Conservation (phyloP, 2,797 vertebrate genomes). For the Anomalospiza imberbis region DNA sequence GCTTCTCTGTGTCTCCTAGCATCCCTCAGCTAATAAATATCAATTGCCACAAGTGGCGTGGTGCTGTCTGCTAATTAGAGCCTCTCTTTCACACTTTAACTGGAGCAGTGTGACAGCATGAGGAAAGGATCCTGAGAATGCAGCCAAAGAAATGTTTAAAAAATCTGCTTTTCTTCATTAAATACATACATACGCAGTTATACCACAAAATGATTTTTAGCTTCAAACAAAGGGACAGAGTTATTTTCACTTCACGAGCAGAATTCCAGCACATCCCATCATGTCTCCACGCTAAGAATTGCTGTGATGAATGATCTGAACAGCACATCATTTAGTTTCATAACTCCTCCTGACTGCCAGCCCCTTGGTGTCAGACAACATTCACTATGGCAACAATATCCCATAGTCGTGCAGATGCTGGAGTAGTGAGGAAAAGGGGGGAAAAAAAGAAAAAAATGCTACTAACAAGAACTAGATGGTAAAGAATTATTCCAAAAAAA, state of each 20-base stretch:
- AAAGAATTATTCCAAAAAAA: not conserved
- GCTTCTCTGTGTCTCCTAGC: not conserved
- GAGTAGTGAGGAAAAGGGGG: not conserved
- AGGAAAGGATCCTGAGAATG: not conserved
- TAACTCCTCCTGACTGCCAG: not conserved
- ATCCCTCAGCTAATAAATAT: conserved; percentile 4
- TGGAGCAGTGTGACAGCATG: not conserved
- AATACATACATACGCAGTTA: fast-evolving
- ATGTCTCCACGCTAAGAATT: not conserved
- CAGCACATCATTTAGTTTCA: not conserved
- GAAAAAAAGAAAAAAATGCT: fast-evolving
- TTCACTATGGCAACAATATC: not conserved
- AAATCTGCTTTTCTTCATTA: not conserved
- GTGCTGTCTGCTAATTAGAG: conserved; percentile 29
- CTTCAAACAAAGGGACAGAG: not conserved
- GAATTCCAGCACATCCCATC: not conserved
- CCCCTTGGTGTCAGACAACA: not conserved
- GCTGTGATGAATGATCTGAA: not conserved
- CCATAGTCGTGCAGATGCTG: not conserved
- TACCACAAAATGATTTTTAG: not conserved
- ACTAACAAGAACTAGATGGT: not conserved
- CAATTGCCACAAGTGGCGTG: not conserved
- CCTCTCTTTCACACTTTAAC: not conserved
- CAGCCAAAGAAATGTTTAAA: not conserved
- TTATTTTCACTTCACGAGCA: not conserved